Base-by-base conservation (phyloP, 2,888 invertebrate species). In the Megastigmus dorsalis region DNA sequence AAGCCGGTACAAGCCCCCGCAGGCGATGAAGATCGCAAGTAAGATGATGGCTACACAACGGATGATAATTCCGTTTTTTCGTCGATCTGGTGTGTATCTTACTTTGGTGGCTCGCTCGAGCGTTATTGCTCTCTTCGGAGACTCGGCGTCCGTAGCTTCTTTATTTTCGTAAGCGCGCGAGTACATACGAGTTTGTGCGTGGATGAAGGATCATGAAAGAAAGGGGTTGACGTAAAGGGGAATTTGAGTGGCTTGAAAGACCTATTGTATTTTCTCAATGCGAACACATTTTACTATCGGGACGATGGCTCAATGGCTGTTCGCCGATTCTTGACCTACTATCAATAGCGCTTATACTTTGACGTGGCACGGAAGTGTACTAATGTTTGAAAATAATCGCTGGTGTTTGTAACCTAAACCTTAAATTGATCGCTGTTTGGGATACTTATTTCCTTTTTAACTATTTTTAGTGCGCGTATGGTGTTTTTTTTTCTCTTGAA, bases 201-300 rank as follows among this genome's bases (percentile, higher is more conserved):
- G 28, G 9, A n/a, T 26, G 1, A 1, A 30, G 13, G 6, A 18
- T n/a, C 13, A n/a, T 38, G 13, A n/a, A 68, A 54, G 28, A 15
- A 74, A 69, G 69, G n/a, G 69, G 69, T 74, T 74, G 62, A 50
- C 41, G 68, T 45, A 60, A 70, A 70, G 62, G 62, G 54, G 52
- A 62, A 70, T 54, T 43, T 41, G 28, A 50, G 68, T 59, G 30
- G 43, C 5, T 67, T 67, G 20, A 68, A 68, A 68, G 59, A 28
- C n/a, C 68, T 59, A 50, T 68, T 68, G 59, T 68, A 59, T 68
- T 48, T 38, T n/a, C n/a, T 38, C 59, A 9, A 28, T 13, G 43
- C 36, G 55, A 33, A 20, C n/a, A n/a, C n/a, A n/a, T n/a, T 38
- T 59, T 68, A 41, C 38, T 41, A n/a, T n/a, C 28, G 18, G 43